A percentile compares a stretch with the other conserved stretches of the same genome.
phyloP scores from a whole-genome alignment of 2,888 invertebrate genomes.

The Eupithecia pulchellata region DNA sequence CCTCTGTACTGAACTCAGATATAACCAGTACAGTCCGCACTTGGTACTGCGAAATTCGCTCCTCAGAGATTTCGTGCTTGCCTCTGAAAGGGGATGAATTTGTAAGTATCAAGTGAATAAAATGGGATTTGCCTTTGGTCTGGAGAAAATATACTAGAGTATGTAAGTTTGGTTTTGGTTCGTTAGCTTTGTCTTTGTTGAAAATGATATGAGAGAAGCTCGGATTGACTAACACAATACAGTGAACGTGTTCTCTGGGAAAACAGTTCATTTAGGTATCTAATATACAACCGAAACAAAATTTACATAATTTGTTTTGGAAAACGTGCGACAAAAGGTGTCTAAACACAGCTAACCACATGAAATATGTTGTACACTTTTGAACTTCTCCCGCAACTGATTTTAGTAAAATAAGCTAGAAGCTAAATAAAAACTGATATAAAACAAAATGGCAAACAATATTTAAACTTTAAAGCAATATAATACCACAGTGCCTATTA shows the following conservation, averaged over 20 bases:
- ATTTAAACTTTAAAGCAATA: not conserved
- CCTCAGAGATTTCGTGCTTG: slow-evolving; percentile 87
- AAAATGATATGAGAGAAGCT: not conserved
- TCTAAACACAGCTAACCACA: not conserved
- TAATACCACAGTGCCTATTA: not conserved
- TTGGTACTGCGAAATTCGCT: slow-evolving; percentile 86
- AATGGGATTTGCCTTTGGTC: slow-evolving; percentile 11
- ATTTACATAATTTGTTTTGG: not conserved
- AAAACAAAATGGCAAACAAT: not conserved
- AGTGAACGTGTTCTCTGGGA: not conserved
- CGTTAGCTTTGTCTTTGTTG: slow-evolving; percentile 10
- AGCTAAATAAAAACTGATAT: no score
- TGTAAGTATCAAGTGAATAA: slow-evolving; percentile 14
- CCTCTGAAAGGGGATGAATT: slow-evolving; percentile 74
- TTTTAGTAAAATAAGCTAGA: no score
- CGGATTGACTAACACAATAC: not conserved
- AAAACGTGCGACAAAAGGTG: not conserved
- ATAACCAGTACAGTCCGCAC: slow-evolving; percentile 87
- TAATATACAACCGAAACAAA: not conserved
- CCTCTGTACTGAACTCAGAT: slow-evolving; percentile 84
- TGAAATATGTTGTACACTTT: not conserved
- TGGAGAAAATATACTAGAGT: slow-evolving; percentile 9
- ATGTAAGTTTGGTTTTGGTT: slow-evolving; percentile 5
- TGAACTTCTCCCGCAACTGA: not conserved
- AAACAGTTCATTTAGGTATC: not conserved